phyloP scores from a whole-genome alignment of 1,140 invertebrate species.

The Caenorhabditis remanei region DNA sequence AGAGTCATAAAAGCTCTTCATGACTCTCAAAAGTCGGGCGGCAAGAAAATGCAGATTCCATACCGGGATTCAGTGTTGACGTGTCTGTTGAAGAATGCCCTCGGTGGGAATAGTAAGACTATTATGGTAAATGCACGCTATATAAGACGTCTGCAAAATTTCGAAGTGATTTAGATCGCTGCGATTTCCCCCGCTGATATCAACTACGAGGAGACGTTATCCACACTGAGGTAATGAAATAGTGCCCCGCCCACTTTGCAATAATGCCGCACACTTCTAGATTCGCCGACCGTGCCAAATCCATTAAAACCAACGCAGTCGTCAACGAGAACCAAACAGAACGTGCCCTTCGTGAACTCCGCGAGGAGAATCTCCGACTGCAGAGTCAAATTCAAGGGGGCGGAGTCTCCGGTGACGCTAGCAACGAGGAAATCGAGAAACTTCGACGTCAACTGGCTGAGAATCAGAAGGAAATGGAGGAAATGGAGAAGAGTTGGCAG shows the following conservation, averaged over 20 bases:
- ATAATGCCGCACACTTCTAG: slow-evolving; percentile 62
- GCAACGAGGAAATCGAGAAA: slow-evolving; percentile 79
- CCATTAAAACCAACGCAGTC: slow-evolving; percentile 81
- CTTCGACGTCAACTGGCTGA: slow-evolving; percentile 78
- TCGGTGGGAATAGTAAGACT: slow-evolving; percentile 83
- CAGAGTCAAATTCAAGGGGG: slow-evolving; percentile 77
- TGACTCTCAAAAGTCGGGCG: slow-evolving; percentile 67
- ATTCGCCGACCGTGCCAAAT: slow-evolving; percentile 82
- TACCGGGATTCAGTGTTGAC: slow-evolving; percentile 83
- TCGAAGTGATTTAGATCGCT: slow-evolving; percentile 80
- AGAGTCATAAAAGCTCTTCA: slow-evolving; percentile 82
- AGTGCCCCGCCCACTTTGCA: neutral
- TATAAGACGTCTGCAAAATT: slow-evolving; percentile 4
- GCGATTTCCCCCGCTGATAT: slow-evolving; percentile 83
- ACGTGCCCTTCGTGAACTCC: slow-evolving; percentile 81
- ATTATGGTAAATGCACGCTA: slow-evolving; percentile 80
- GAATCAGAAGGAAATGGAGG: slow-evolving; percentile 81
- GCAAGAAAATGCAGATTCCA: slow-evolving; percentile 79
- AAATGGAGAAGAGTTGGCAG: slow-evolving; percentile 81
- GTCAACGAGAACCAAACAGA: slow-evolving; percentile 82
- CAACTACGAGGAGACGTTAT: slow-evolving; percentile 83
- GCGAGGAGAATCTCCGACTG: slow-evolving; percentile 82
- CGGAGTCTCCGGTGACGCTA: slow-evolving; percentile 71
- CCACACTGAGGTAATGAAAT: slow-evolving; percentile 79
- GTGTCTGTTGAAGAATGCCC: slow-evolving; percentile 82